These are phyloP conservation scores for Symphodus melops DNA, from an alignment of 2,113 vertebrate genomes.

Conservation along the genomic window DNA sequence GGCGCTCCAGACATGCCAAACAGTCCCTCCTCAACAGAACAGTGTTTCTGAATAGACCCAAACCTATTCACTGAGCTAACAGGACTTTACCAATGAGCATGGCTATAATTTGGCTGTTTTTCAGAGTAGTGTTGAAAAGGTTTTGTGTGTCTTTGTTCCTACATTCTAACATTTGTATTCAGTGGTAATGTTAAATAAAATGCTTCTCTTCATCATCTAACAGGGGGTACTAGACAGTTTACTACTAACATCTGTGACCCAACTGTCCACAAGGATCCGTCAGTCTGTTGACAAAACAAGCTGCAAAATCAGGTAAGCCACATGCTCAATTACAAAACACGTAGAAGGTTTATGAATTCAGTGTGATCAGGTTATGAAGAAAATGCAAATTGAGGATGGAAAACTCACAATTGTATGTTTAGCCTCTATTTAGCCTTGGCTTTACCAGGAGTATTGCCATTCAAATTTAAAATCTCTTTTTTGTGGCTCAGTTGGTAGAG, in stretches of 20 bases:
- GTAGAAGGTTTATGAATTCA: neutral
- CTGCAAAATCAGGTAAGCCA: constrained; percentile 91
- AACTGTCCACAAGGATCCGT: constrained; percentile 93
- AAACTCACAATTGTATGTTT: neutral
- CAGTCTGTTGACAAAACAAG: constrained; percentile 96
- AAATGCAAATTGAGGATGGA: neutral
- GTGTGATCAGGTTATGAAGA: neutral
- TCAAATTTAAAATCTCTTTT: too few species aligned
- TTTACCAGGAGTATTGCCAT: too few species aligned
- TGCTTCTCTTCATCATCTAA: constrained; percentile 7
- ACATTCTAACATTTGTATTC: too few species aligned
- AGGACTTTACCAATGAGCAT: neutral
- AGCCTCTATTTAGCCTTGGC: too few species aligned
- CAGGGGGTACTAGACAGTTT: constrained; percentile 93
- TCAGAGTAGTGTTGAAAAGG: neutral
- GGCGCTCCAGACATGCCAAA: constrained; percentile 11
- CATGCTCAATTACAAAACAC: neutral
- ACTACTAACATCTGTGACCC: constrained; percentile 92
- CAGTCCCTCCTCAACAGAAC: neutral
- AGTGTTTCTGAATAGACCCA: neutral
- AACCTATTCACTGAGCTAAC: neutral
- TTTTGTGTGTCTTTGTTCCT: neutral
- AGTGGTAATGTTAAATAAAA: neutral
- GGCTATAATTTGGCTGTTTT: neutral
- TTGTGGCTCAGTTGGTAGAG: too few species aligned